Evolutionary conservation across 2,888 invertebrate species (phyloP), one percentile per base, ranked within the genome.

Genomic region (Stenurella melanura): DNA sequence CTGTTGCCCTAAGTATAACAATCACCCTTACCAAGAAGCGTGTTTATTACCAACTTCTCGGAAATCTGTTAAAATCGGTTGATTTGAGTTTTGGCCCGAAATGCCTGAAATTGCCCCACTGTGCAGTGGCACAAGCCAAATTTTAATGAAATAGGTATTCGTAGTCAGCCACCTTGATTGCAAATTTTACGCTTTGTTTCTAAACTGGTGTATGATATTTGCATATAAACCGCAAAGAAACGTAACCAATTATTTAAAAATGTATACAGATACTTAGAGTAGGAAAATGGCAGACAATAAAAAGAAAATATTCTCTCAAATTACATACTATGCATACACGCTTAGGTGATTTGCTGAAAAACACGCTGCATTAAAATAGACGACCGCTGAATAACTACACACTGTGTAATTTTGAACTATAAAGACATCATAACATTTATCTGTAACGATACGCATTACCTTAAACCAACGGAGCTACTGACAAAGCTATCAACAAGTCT

Each of bases 351-450:
- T 21, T 21, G 12, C 21, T 58, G 57, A 19, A 58, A 58, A 58
- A 58, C 58, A 10, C 19, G 50, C 4, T 21, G 18, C 58, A 15
- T 42, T 58, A n/a, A 17, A 42, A 60, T 18, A 70, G 58, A 38
- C 12, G 58, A 12, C 38, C 42, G 12, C 12, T 42, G 9, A 38
- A 58, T 70, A 60, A 42, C 38, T 10, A 15, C 18, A n/a, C 70
- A 19, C 38, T 58, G 38, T 70, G 18, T 70, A 70, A 70, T 70
- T 70, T 70, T 12, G 38, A 60, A 70, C 70, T 60, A 70, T 60
- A 70, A 69, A 69, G 67, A 69, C 57, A 26, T 68, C 56, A 26
- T 26, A 68, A 6, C 17, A 64, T 42, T 10, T 34, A 64, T 42
- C 17, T 19, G 19, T 42, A 42, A 67, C 54, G 21, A 21, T 50